Conservation (phyloP, 2,888 invertebrate species). For the Eilema griseolum region DNA sequence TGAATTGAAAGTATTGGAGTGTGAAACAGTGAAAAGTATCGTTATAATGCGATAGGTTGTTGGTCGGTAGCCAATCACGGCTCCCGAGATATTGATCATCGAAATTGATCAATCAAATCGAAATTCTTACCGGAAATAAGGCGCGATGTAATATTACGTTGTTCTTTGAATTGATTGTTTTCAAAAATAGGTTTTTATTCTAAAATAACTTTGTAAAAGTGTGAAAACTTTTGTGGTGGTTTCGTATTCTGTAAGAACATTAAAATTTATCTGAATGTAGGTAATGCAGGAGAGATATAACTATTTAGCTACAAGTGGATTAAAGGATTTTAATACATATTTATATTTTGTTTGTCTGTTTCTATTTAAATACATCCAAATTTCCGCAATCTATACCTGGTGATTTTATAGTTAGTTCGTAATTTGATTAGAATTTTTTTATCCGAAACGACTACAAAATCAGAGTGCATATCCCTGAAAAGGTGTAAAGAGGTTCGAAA, state of each 20-base stretch:
- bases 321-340: no score
- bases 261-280: neutral
- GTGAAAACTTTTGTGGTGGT: conserved; percentile 36
- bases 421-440: no score
- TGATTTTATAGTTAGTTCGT: no score
- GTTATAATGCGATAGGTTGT: conserved; percentile 63
- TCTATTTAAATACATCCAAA: neutral
- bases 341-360: no score
- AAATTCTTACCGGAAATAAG: conserved; percentile 85
- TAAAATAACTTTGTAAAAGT: conserved; percentile 46
- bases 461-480: no score
- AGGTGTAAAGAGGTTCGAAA: no score
- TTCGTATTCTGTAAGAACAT: conserved; percentile 6
- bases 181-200: conserved; percentile 57
- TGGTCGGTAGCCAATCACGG: conserved; percentile 82
- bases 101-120: conserved; percentile 86
- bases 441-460: no score
- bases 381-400: no score
- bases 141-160: conserved; percentile 78
- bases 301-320: neutral
- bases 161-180: conserved; percentile 75
- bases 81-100: conserved; percentile 83
- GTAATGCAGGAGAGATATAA: neutral
- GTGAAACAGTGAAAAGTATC: conserved; percentile 70
- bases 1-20: conserved; percentile 71